Base-by-base conservation (phyloP, 2,888 invertebrate species). In the Crossocerus cetratus region DNA sequence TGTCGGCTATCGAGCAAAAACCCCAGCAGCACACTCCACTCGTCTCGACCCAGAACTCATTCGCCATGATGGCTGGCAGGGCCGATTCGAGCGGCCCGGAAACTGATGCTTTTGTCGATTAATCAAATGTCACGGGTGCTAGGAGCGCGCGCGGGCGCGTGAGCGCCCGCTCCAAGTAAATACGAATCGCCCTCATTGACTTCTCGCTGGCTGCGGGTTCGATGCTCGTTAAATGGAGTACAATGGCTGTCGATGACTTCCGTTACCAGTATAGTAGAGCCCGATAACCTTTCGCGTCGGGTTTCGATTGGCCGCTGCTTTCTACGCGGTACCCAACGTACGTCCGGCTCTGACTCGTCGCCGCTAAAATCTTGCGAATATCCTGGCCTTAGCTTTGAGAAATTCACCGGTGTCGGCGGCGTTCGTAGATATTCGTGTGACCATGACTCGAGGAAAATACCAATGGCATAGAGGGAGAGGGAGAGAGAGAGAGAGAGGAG, bases 1-100 rank as follows among this genome's bases (percentile, higher is more conserved):
- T 81, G 68, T 76, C 76, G 78, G 69, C 58, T 76, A 71, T 72
- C 76, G 69, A 77, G 60, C 73, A 67, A 69, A 72, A 77, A 66
- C 43, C 55, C 59, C 61, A 43, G n/a, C 64, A 60, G 23, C 64
- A 56, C 65, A 55, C 68, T 67, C 63, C 54, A 32, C 55, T 18
- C 23, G 2, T 16, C 8, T 32, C 20, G 18, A 21, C 59, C 21
- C 49, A 32, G 43, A 20, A 11, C 42, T 62, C 62, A 42, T 65
- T 72, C 65, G 73, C 32, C 32, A 73, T 69, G 59, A 75, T 66
- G 69, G 53, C 2, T 32, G 23, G 42, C 59, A 21, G 65, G 64
- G 69, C 55, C 49, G 56, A 53, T n/a, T 63, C 69, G 11, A 32
- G 32, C 32, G 11, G 32, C 22, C 53, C 54, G 69, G 65, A 63